Conservation (phyloP, 2,797 vertebrate genomes). For the Gadopsis bispinosus region DNA sequence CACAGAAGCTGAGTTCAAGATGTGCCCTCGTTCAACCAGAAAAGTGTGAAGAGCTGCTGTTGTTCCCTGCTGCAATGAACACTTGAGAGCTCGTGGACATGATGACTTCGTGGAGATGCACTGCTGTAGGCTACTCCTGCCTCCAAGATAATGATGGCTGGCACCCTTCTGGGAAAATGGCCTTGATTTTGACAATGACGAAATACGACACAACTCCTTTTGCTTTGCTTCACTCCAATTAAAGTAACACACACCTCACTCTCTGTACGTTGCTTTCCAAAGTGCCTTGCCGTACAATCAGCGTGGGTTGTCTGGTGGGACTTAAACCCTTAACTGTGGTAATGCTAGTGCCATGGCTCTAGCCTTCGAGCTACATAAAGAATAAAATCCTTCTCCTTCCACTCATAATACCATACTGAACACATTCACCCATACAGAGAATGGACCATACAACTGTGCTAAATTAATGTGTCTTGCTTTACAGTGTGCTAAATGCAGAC, state of each 20-base stretch:
- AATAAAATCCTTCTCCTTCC: constrained; percentile 23
- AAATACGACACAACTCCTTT: constrained; percentile 26
- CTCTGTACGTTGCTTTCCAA: constrained; percentile 30
- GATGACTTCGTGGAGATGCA: background rate
- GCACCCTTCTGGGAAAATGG: constrained; percentile 35
- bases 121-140: background rate
- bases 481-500: background rate
- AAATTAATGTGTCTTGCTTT: constrained; percentile 18
- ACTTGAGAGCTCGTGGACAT: constrained; percentile 1
- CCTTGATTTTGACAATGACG: constrained; percentile 37
- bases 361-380: constrained; percentile 5
- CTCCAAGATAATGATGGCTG: constrained; percentile 45
- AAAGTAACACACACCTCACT: constrained; percentile 4
- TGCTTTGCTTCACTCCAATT: constrained; percentile 20
- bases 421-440: constrained; percentile 7
- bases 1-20: constrained; percentile 9
- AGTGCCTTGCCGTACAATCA: constrained; percentile 27
- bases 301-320: constrained; percentile 24
- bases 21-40: background rate
- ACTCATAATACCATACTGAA: constrained; percentile 33
- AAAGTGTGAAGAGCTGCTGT: constrained; percentile 9
- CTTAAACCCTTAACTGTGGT: constrained; percentile 26
- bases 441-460: background rate
- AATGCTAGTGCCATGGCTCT: background rate
- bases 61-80: constrained; percentile 8